Base-by-base conservation (phyloP, 1,140 invertebrate genomes). In the Polypedilum pembai region DNA sequence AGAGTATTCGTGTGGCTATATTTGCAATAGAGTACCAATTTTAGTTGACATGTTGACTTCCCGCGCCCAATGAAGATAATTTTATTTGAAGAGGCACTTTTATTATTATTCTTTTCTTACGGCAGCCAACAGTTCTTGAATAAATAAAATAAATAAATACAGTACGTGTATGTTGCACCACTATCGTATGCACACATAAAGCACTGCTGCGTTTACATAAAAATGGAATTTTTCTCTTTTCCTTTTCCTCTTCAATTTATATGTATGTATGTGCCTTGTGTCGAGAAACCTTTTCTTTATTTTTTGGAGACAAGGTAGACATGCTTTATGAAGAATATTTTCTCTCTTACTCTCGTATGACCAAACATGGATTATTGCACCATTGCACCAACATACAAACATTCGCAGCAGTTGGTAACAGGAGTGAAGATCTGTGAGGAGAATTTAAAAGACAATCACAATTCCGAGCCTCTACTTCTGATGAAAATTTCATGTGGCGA, bases 331-430 rank as follows among this genome's bases (percentile, higher is more conserved):
- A 56, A 56, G 45, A 56, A 56, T n/a, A n/a, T 56, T n/a, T 15
- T 56, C 12, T 56, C n/a, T 56, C n/a, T 56, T 12, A 56, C n/a
- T 56, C n/a, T 56, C 45, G n/a, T 56, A n/a, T 56, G 12, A 56
- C 45, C 45, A 56, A 56, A 56, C 12, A 56, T 56, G 45, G 45
- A 56, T 56, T 56, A 56, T 56, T 56, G 45, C 24, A 33, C 45
- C 41, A 56, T 56, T 56, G 45, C 45, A 56, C 45, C 10, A 56
- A 15, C 4, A 4, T n/a, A 15, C 45, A 56, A 56, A n/a, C 45
- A 56, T 56, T 56, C 45, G n/a, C 45, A 56, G 45, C 45, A 56
- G 45, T 56, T 56, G 45, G 45, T 56, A 56, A 56, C 45, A 56
- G 45, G n/a, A 56, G 45, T 12, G 45, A 56, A 56, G 24, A 33